These are phyloP conservation scores for Anoplius nigerrimus DNA, from an alignment of 2,888 invertebrate species.

Conservation along the genomic window DNA sequence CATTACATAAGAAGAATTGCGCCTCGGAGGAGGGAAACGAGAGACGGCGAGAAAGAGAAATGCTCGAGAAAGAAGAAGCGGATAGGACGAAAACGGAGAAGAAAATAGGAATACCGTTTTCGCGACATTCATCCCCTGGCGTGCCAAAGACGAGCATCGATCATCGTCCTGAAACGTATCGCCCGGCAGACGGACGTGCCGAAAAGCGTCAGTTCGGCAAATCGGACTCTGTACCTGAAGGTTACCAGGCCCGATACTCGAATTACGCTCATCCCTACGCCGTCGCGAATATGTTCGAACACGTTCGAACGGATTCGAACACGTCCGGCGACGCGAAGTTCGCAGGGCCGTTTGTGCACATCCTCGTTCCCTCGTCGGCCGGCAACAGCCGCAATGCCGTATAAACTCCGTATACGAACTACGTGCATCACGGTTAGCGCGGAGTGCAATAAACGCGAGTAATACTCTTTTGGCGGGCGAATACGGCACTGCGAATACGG, in stretches of 20 bases:
- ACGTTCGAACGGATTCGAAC: too few relatives aligned
- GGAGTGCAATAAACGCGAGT: slow-evolving; percentile 20
- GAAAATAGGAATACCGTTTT: neutral
- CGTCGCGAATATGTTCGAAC: too few relatives aligned
- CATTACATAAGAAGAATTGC: slow-evolving; percentile 1
- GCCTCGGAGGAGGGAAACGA: neutral
- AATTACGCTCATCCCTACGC: too few relatives aligned
- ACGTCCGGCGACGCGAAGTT: neutral
- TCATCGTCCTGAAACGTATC: too few relatives aligned
- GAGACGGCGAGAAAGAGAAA: neutral
- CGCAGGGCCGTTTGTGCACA: slow-evolving; percentile 2
- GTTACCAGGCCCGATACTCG: too few relatives aligned
- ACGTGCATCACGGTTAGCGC: neutral
- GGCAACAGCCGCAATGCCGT: slow-evolving; percentile 10
- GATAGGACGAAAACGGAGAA: neutral
- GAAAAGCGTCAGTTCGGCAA: too few relatives aligned
- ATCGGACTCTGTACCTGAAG: too few relatives aligned
- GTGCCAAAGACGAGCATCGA: too few relatives aligned
- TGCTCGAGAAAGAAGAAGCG: neutral
- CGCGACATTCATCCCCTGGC: neutral
- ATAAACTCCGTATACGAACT: neutral
- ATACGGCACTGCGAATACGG: slow-evolving; percentile 1
- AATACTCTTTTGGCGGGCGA: slow-evolving; percentile 19
- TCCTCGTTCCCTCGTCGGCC: neutral
- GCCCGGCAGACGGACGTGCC: too few relatives aligned